Evolutionary conservation across 2,888 invertebrate species (phyloP).

Genomic region (Leptopterna dolabrata): DNA sequence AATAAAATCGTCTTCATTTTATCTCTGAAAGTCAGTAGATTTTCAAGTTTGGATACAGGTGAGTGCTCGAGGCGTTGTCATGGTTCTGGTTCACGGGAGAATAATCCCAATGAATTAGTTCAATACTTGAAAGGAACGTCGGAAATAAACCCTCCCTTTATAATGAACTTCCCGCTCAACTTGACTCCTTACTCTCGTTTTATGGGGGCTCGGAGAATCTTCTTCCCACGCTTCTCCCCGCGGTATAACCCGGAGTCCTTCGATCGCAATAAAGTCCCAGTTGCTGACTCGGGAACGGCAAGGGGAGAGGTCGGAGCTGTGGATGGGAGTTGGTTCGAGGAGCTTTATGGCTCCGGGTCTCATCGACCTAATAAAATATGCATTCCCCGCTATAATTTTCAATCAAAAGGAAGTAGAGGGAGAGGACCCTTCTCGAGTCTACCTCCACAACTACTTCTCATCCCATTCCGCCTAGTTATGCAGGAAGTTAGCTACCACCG

Average conservation of each 20-base stretch:
- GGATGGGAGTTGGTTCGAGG: not conserved
- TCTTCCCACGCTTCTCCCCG: too few relatives aligned
- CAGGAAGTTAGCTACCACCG: not conserved
- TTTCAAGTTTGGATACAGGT: too few relatives aligned
- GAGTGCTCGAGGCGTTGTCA: too few relatives aligned
- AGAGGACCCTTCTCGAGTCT: not conserved
- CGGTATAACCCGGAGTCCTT: not conserved
- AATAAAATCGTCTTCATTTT: too few relatives aligned
- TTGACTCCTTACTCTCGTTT: not conserved
- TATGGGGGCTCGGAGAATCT: not conserved
- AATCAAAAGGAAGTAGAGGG: constrained; percentile 1
- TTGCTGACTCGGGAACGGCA: not conserved
- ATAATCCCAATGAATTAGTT: not conserved
- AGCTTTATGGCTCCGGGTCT: not conserved
- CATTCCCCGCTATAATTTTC: constrained; percentile 27
- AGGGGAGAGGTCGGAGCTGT: not conserved
- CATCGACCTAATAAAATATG: constrained; percentile 37
- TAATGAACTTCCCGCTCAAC: not conserved
- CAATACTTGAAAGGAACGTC: not conserved
- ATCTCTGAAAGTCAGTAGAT: too few relatives aligned
- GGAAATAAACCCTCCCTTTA: not conserved
- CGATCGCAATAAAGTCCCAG: not conserved
- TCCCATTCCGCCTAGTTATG: not conserved
- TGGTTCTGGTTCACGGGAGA: too few relatives aligned
- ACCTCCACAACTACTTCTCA: not conserved